Percentiles rank a stretch among this genome's conserved stretches.
Evolutionary conservation across 2,113 vertebrate species (phyloP).

Genomic region (Siniperca knerii): DNA sequence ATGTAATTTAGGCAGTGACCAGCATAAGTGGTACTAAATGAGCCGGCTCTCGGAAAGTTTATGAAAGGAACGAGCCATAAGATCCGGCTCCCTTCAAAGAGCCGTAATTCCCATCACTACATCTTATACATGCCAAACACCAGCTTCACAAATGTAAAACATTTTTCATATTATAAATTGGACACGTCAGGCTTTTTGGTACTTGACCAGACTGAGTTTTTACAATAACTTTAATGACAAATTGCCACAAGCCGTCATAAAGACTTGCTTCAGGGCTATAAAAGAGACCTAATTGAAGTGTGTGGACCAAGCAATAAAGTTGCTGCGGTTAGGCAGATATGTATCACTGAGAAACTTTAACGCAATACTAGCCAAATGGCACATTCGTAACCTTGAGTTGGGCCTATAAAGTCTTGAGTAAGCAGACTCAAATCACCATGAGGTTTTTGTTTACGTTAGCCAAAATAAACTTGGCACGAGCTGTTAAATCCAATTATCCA

Average conservation of each 20-base stretch:
- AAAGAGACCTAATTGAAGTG: not conserved
- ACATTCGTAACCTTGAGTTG: not conserved
- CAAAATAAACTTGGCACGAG: not conserved
- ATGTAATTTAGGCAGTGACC: no score
- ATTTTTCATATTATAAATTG: not conserved
- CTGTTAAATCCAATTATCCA: not conserved
- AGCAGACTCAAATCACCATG: not conserved
- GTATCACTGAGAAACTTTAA: not conserved
- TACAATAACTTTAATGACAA: not conserved
- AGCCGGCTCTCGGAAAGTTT: no score
- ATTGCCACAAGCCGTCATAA: not conserved
- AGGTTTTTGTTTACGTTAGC: constrained; percentile 5
- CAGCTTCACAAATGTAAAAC: not conserved
- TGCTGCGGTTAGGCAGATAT: not conserved
- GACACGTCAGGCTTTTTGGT: not conserved
- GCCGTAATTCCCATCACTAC: no score
- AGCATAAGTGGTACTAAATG: no score
- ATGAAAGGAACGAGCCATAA: no score
- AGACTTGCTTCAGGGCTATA: not conserved
- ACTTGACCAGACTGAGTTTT: not conserved
- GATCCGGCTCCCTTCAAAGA: no score
- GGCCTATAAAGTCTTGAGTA: not conserved
- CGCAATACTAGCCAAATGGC: not conserved
- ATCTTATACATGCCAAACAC: not conserved
- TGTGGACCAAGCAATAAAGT: not conserved